Evolutionary conservation across 23 tunicate genomes (phyloP).

Genomic region (Pegea sp.): DNA sequence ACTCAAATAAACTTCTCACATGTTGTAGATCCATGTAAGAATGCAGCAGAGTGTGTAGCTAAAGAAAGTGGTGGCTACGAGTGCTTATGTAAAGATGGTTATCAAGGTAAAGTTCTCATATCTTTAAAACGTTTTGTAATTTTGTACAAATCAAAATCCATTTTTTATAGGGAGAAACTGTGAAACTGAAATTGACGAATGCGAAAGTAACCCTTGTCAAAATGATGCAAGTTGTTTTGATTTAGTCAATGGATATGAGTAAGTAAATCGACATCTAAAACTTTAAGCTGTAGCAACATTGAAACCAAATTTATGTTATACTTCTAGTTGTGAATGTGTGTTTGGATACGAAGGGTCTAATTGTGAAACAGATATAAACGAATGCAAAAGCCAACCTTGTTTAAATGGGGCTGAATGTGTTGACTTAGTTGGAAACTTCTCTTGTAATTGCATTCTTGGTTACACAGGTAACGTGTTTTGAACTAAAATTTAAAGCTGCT

Average conservation of each 20-base stretch:
- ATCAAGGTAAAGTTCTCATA: too few species aligned
- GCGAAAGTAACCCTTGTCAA: not conserved
- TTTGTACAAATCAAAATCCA: too few species aligned
- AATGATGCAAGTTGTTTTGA: not conserved
- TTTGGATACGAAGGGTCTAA: constrained; percentile 5
- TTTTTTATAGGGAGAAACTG: not conserved
- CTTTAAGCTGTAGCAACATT: not conserved
- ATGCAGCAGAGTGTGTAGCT: too few species aligned
- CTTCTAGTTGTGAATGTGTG: constrained; percentile 17
- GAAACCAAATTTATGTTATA: constrained; percentile 1
- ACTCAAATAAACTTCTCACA: too few species aligned
- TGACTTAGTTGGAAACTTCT: constrained; percentile 1
- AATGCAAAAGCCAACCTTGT: constrained; percentile 2
- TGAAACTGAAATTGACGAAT: constrained; percentile 1
- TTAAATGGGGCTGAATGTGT: not conserved
- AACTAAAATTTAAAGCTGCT: not conserved
- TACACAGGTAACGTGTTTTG: not conserved
- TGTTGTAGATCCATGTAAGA: too few species aligned
- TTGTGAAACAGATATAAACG: constrained; percentile 5
- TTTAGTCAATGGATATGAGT: not conserved
- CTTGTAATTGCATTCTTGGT: constrained; percentile 5
- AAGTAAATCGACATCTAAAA: not conserved
- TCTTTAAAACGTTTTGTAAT: too few species aligned
- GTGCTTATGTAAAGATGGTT: too few species aligned
- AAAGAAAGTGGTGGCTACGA: too few species aligned